Evolutionary conservation across 2,113 vertebrate genomes (phyloP).

Genomic region (Mellivora capensis): DNA sequence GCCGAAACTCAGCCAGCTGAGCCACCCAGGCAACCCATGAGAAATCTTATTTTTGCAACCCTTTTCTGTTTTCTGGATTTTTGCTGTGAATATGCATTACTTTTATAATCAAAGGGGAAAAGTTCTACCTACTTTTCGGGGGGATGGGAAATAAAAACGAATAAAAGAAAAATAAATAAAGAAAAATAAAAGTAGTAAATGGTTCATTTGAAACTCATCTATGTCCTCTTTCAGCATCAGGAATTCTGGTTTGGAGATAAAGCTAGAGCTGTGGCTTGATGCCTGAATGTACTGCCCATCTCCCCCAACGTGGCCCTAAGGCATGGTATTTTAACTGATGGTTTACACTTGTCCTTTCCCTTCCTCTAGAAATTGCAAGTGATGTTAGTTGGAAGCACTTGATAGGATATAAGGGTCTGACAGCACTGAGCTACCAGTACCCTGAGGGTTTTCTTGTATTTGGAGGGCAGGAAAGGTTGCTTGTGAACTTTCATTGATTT

Average conservation of each 20-base stretch:
- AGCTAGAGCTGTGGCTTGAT: background rate
- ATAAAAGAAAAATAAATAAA: background rate
- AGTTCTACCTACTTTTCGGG: background rate
- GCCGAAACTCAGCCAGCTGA: background rate
- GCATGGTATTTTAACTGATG: background rate
- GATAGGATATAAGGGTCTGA: background rate
- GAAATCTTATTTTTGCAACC: background rate
- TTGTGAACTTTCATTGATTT: background rate
- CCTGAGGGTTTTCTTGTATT: background rate
- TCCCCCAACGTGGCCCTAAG: too few relatives aligned
- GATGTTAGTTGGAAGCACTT: background rate
- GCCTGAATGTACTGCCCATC: too few relatives aligned
- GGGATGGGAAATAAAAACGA: background rate
- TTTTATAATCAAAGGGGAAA: background rate
- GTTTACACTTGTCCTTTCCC: background rate
- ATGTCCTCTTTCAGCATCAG: background rate
- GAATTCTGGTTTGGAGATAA: background rate
- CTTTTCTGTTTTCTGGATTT: background rate
- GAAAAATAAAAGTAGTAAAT: background rate
- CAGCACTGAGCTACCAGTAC: background rate
- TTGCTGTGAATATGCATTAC: background rate
- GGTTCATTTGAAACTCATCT: background rate
- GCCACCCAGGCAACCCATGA: background rate
- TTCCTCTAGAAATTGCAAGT: background rate
- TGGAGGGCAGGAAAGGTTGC: background rate